phyloP scores from a whole-genome alignment of 2,797 vertebrate genomes.

The Hippopotamyrus pictus region DNA sequence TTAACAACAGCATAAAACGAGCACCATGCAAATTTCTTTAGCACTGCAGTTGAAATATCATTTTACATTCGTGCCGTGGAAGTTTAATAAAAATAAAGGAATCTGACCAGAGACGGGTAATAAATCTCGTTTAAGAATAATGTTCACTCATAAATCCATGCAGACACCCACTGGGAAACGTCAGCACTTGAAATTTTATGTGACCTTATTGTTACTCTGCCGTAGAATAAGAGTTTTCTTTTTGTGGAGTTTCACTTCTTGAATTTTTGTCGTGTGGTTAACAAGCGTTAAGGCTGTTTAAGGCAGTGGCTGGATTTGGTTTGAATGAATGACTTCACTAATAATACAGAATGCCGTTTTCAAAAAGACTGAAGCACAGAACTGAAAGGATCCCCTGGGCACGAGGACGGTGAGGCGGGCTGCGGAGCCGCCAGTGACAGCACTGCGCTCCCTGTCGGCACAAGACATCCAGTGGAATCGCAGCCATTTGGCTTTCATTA shows the following conservation, averaged over 20 bases:
- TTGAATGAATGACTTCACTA: not conserved
- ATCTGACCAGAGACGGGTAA: not conserved
- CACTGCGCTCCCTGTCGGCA: not conserved
- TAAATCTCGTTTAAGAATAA: not conserved
- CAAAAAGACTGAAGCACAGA: not conserved
- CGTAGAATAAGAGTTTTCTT: not conserved
- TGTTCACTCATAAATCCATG: not conserved
- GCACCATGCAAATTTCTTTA: not conserved
- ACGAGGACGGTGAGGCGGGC: not conserved
- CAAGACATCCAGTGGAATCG: not conserved
- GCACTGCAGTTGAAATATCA: not conserved
- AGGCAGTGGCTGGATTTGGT: not conserved
- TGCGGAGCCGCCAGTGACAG: not conserved
- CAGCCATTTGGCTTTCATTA: not conserved
- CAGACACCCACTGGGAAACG: not conserved
- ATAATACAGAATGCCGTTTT: not conserved
- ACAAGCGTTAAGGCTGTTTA: not conserved
- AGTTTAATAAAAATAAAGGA: not conserved
- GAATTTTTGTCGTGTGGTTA: not conserved
- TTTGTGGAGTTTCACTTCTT: not conserved
- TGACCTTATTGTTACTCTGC: not conserved
- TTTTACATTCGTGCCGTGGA: not conserved
- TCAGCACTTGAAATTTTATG: not conserved
- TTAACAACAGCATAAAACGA: not conserved
- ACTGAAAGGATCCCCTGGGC: not conserved